Evolutionary conservation across 2,888 invertebrate species (phyloP).

Genomic region (Oeneis ivallda): DNA sequence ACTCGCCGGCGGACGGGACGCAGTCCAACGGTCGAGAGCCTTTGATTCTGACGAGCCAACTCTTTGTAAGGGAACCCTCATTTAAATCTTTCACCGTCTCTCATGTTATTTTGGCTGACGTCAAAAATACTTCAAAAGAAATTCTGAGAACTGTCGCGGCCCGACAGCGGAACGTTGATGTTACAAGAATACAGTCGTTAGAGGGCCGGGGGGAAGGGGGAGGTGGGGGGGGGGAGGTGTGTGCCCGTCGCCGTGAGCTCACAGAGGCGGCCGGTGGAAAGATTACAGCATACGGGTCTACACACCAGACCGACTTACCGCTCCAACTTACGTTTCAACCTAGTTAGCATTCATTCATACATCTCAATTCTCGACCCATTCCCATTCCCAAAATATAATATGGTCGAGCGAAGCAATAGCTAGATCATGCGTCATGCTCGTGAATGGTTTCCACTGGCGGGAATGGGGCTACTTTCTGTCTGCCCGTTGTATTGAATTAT

Average conservation of each 20-base stretch:
- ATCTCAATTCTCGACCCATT: no score
- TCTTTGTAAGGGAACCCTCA: neutral
- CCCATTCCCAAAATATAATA: no score
- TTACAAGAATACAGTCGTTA: conserved; percentile 38
- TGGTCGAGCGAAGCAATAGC: no score
- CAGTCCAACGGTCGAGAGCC: no score
- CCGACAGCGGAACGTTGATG: conserved; percentile 43
- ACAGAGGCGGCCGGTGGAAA: neutral
- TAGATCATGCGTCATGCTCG: no score
- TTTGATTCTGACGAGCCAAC: neutral
- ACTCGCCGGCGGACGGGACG: no score
- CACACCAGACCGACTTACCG: neutral
- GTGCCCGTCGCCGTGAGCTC: neutral
- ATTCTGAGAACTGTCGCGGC: conserved; percentile 44
- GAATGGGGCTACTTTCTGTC: no score
- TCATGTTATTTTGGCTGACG: conserved; percentile 33
- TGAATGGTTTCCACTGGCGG: no score
- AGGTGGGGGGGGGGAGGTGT: neutral
- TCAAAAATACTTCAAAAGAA: conserved; percentile 45
- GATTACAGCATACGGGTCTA: neutral
- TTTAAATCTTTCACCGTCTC: conserved; percentile 29
- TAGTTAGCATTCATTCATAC: no score
- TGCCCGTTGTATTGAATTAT: no score
- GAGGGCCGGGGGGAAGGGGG: neutral
- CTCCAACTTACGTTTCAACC: neutral